Base-by-base conservation (phyloP, 2,113 vertebrate genomes). In the Pomatostomus ruficeps region DNA sequence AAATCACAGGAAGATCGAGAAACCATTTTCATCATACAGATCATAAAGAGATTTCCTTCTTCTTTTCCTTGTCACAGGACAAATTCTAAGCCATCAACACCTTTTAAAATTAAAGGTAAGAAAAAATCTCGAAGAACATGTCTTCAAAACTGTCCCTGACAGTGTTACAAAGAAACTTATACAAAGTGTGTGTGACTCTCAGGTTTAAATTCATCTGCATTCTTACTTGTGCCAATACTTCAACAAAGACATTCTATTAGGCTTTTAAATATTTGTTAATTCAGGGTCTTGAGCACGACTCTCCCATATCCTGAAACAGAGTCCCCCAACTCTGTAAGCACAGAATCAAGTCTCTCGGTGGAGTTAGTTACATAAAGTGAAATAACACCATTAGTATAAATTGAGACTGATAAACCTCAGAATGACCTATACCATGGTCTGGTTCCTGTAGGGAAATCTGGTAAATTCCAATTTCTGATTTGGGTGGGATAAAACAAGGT, bases 311-410 rank as follows among this genome's bases (percentile, higher is more conserved):
- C 28, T 26, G 40, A 71, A 86, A 61, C 15, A 29, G 18, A 74
- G 16, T 36, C 0, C 3, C 8, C 5, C 35, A 61, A 6, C 2
- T n/a, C 40, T 26, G 14, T 21, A 33, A 58, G 9, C 13, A 63
- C 5, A 83, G 35, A 86, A 80, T 28, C 25, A 80, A 79, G 23
- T 38, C 17, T 35, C 46, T 42, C 0, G 0, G 28, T 51, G 22
- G 33, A 65, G 43, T 49, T 2, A 49, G 22, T 68, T 31, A 55
- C 20, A 54, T 20, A 14, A 61, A 77, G 19, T n/a, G 13, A 80
- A 95, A 35, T 12, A 81, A 49, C 3, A 57, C 5, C 14, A 68
- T 38, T 28, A 59, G 23, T 8, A 87, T 7, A 23, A 70, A 28
- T 1, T 51, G 33, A 76, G 48, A 72, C 33, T 51, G 18, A 51